phyloP scores from a whole-genome alignment of 2,113 vertebrate species.

The Nicator chloris region DNA sequence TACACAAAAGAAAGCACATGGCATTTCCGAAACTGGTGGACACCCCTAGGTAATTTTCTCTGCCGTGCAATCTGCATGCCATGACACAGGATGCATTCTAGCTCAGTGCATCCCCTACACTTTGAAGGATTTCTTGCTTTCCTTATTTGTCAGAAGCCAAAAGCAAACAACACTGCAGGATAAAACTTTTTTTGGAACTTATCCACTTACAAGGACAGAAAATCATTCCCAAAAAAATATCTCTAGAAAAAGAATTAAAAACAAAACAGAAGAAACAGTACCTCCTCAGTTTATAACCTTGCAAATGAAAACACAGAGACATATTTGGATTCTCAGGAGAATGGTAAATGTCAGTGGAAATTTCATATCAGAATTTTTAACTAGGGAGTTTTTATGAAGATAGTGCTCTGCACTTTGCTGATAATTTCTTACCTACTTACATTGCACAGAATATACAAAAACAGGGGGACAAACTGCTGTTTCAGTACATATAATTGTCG shows the following conservation, averaged over 20 bases:
- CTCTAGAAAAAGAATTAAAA: not conserved
- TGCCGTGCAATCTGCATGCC: not conserved
- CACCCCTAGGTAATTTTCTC: not conserved
- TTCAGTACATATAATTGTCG: not conserved
- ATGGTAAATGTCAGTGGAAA: not conserved
- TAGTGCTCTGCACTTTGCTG: not conserved
- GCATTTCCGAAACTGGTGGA: not conserved
- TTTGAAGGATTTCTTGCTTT: not conserved
- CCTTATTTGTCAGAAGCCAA: not conserved
- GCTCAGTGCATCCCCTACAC: not conserved
- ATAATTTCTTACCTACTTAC: not conserved
- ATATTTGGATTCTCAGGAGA: not conserved
- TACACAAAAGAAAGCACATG: not conserved
- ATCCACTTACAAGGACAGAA: not conserved
- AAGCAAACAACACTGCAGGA: not conserved
- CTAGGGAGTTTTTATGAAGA: not conserved
- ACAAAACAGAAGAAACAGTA: not conserved
- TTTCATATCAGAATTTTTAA: not conserved
- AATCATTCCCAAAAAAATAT: not conserved
- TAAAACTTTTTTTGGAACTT: not conserved
- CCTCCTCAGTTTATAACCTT: not conserved
- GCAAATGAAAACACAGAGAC: not conserved
- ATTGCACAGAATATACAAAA: not conserved
- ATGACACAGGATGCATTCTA: not conserved
- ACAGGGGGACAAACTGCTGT: not conserved